Base-by-base conservation (phyloP, 2,113 vertebrate genomes). In the Tamias sibiricus region DNA sequence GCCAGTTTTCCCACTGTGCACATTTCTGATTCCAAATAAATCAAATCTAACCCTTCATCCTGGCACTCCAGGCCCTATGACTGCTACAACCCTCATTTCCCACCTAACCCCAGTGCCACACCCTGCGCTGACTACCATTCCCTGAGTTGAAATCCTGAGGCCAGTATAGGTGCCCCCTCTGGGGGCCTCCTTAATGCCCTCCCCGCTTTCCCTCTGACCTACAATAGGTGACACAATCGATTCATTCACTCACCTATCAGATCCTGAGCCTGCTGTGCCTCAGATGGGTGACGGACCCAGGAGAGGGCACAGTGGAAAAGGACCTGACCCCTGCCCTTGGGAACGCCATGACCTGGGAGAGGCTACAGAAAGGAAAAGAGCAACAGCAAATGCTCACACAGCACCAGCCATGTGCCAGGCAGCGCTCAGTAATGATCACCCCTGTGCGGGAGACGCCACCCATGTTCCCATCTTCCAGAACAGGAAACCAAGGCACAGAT, bases 401-500 rank as follows among this genome's bases (percentile, higher is more conserved):
- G 30, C 35, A 75, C 30, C 11, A 24, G 35, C 37, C 32, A n/a
- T 57, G 17, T 44, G 86, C 74, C 40, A 74, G 82, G 35, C 40
- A 8, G 62, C 71, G 19, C n/a, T 68, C 72, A 42, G 40, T 40
- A 42, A 16, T 44, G 12, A 62, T 42, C 6, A 71, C 42, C 32
- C 2, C 83, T 62, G 8, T 42, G 35, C 76, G 20, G n/a, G 40
- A 54, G 40, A 57, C 32, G 32, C 13, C 66, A n/a, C 57, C 49
- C 9, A 66, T 86, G 86, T 35, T 42, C 37, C 59, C 59, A 81
- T 47, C 71, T 91, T 84, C 57, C 71, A 81, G 72, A 77, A 54
- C 64, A 91, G 30, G 30, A 96, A 91, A 95, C 72, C 24, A 37
- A 94, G 59, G 32, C 72, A 91, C 13, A 64, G 76, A 84, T 6